A percentile compares a stretch with the other conserved stretches of the same genome.
Evolutionary conservation across 2,797 vertebrate species (phyloP).

Genomic region (Rachycentron canadum): DNA sequence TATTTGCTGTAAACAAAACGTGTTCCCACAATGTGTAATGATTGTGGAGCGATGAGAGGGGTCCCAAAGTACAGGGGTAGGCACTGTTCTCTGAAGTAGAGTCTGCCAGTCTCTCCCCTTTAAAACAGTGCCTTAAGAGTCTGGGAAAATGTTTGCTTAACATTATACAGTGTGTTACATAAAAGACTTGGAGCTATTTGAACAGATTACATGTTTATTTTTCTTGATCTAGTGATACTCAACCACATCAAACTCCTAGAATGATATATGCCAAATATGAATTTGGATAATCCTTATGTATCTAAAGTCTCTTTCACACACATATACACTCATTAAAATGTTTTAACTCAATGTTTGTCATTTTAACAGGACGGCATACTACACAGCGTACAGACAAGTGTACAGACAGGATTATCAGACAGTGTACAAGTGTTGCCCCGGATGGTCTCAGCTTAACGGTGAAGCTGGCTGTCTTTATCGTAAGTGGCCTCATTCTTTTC

Average conservation of each 20-base stretch:
- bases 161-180: constrained; percentile 51
- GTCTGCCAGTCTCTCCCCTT: constrained; percentile 62
- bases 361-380: constrained; percentile 88
- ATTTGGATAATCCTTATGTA: not conserved
- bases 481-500: constrained; percentile 82
- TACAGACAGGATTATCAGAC: constrained; percentile 87
- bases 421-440: constrained; percentile 90
- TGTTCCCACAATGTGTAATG: constrained; percentile 72
- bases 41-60: constrained; percentile 68
- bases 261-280: not conserved
- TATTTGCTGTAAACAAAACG: constrained; percentile 79
- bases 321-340: not conserved
- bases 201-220: constrained; percentile 53
- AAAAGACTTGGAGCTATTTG: constrained; percentile 42
- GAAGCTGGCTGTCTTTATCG: constrained; percentile 91
- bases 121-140: constrained; percentile 64
- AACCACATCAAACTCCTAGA: constrained; percentile 12
- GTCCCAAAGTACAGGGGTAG: constrained; percentile 81
- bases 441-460: constrained; percentile 90
- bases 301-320: not conserved
- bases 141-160: constrained; percentile 55
- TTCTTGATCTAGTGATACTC: constrained; percentile 16
- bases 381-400: constrained; percentile 89
- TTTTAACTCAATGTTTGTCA: constrained; percentile 31
- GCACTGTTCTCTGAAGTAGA: constrained; percentile 51